These are phyloP conservation scores for Indicator indicator DNA, from an alignment of 2,113 vertebrate species.

Conservation along the genomic window DNA sequence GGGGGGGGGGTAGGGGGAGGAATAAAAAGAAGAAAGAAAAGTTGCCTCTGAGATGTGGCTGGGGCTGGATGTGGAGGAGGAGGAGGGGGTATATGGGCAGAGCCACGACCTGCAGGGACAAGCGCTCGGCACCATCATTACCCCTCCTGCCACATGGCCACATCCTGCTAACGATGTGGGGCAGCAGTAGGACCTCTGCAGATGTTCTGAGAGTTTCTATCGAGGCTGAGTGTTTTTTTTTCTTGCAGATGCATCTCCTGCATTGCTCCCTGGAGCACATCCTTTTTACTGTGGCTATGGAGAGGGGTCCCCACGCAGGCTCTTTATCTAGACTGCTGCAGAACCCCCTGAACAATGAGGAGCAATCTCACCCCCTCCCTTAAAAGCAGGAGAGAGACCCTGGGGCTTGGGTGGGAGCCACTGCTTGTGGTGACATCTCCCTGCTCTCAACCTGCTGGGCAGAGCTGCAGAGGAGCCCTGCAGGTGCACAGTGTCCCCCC, in stretches of 20 bases:
- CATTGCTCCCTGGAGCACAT: not conserved
- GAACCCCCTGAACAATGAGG: not conserved
- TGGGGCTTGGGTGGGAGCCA: not conserved
- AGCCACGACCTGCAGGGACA: accelerated
- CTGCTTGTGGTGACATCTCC: not conserved
- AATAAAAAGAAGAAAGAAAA: not conserved
- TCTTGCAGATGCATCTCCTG: not conserved
- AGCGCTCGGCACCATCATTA: accelerated
- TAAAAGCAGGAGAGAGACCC: not conserved
- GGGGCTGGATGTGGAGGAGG: not conserved
- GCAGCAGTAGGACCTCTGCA: not conserved
- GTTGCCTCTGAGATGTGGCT: not conserved
- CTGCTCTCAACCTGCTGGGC: accelerated
- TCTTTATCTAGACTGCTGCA: not conserved
- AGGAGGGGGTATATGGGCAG: not conserved
- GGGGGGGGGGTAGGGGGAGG: no score
- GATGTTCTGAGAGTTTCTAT: not conserved
- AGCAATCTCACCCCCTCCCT: not conserved
- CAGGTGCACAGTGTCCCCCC: accelerated
- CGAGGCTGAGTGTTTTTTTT: not conserved
- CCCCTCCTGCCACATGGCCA: accelerated
- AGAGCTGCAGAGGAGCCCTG: not conserved
- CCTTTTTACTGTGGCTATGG: not conserved
- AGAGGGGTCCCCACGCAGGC: not conserved
- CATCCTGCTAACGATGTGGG: not conserved